phyloP scores from a whole-genome alignment of 2,113 vertebrate species.

The Apodemus speciosus region DNA sequence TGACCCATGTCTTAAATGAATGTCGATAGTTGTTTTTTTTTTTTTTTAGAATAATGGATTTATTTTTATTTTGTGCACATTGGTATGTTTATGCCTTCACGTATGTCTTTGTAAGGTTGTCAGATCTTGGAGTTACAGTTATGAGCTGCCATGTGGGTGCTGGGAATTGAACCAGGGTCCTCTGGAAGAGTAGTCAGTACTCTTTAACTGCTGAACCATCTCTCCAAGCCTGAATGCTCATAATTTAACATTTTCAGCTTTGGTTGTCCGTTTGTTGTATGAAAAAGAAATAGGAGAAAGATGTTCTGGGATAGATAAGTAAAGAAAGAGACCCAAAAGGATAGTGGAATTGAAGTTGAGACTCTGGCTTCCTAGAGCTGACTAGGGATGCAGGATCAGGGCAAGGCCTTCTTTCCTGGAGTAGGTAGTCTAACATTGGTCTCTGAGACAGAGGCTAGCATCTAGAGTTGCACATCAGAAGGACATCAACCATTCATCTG shows the following conservation, averaged over 20 bases:
- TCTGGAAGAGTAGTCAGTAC: too few species aligned
- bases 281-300: background rate
- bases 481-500: background rate
- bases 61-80: too few species aligned
- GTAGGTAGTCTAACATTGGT: background rate
- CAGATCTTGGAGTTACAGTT: too few species aligned
- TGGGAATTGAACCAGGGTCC: too few species aligned
- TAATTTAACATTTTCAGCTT: background rate
- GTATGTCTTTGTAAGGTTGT: too few species aligned
- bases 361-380: background rate
- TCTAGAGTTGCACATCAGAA: background rate
- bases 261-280: background rate
- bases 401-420: background rate
- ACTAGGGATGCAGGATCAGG: background rate
- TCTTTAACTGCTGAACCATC: too few species aligned
- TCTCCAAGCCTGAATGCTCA: background rate
- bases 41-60: too few species aligned
- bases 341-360: background rate
- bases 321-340: background rate
- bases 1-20: background rate
- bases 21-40: background rate
- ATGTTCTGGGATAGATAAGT: background rate
- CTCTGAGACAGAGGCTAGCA: background rate
- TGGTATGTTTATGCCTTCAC: too few species aligned
- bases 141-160: too few species aligned